These are phyloP conservation scores for Heteromyza rotundicornis DNA, from an alignment of 2,888 invertebrate genomes.

Conservation along the genomic window DNA sequence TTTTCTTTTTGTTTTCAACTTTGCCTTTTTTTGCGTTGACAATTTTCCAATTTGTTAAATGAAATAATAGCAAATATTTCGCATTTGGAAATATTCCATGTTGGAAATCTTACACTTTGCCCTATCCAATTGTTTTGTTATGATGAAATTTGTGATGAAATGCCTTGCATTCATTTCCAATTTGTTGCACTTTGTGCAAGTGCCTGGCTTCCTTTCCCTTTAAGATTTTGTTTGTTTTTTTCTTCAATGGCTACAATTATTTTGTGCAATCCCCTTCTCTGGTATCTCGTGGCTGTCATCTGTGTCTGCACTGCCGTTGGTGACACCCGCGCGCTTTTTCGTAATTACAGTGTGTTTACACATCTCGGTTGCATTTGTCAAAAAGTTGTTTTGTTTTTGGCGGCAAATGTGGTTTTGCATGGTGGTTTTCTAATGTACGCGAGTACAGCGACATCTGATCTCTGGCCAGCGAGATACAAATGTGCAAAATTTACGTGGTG, in stretches of 20 bases:
- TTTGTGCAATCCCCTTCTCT: not conserved
- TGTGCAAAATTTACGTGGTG: too few relatives aligned
- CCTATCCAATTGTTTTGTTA: too few relatives aligned
- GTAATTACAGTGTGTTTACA: not conserved
- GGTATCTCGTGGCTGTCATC: not conserved
- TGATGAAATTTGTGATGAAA: not conserved
- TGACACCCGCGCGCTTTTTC: not conserved
- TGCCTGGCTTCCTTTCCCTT: not conserved
- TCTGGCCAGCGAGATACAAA: not conserved
- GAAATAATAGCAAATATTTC: too few relatives aligned
- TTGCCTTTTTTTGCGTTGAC: not conserved
- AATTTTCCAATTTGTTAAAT: too few relatives aligned
- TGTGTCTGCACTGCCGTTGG: not conserved
- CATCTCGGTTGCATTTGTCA: too few relatives aligned
- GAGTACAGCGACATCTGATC: not conserved
- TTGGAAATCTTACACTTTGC: too few relatives aligned
- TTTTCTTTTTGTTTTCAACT: not conserved
- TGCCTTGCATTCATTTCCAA: not conserved
- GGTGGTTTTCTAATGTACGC: not conserved
- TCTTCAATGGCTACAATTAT: too few relatives aligned
- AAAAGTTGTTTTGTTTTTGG: not conserved
- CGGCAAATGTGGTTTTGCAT: not conserved
- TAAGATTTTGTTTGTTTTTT: too few relatives aligned
- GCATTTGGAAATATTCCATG: too few relatives aligned
- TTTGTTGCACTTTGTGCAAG: not conserved